A percentile compares a stretch with the other conserved stretches of the same genome.
Evolutionary conservation across 2,888 invertebrate genomes (phyloP).

Genomic region (Drosophila pseudotalamancana): DNA sequence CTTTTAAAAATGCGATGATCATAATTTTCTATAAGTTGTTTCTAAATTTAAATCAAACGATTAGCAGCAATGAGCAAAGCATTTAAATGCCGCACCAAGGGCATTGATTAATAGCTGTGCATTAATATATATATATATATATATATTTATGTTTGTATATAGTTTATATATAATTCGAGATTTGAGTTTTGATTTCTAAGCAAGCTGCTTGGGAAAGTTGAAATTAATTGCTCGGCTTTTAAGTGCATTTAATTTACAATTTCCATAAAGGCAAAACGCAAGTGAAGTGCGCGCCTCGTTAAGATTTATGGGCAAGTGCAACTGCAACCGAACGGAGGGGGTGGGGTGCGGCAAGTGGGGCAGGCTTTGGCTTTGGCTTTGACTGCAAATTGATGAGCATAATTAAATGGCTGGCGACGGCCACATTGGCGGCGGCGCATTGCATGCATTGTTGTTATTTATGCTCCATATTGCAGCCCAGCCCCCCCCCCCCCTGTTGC

Average conservation of each 20-base stretch:
- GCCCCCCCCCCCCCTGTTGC: neutral
- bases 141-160: conserved; percentile 20
- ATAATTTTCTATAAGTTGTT: conserved; percentile 59
- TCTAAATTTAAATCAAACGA: conserved; percentile 74
- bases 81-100: conserved; percentile 58
- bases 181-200: conserved; percentile 61
- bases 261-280: conserved; percentile 38
- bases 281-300: conserved; percentile 43
- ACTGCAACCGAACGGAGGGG: conserved; percentile 4
- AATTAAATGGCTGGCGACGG: conserved; percentile 72
- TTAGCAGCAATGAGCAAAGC: conserved; percentile 73
- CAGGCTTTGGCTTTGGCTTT: conserved; percentile 8
- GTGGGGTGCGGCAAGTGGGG: neutral
- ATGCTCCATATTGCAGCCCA: conserved; percentile 65
- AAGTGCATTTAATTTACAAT: conserved; percentile 73
- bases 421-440: conserved; percentile 42
- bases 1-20: conserved; percentile 35
- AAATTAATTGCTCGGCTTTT: conserved; percentile 66
- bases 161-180: conserved; percentile 16
- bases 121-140: neutral
- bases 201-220: conserved; percentile 25
- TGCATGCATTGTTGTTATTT: conserved; percentile 78
- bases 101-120: conserved; percentile 44
- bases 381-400: conserved; percentile 76
- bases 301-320: conserved; percentile 55